phyloP scores from a whole-genome alignment of 2,888 invertebrate genomes.

The Axea sp. region DNA sequence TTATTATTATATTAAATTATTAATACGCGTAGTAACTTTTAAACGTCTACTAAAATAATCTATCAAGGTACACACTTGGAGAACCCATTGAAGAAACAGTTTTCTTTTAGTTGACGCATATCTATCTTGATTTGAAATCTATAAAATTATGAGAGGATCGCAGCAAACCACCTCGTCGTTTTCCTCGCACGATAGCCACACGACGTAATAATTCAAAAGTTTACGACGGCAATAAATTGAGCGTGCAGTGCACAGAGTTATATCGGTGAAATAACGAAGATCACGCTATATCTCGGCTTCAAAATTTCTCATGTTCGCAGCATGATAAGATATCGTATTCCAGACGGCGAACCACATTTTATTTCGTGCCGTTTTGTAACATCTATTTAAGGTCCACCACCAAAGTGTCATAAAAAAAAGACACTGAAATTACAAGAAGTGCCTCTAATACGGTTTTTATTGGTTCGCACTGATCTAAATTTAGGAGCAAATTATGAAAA shows the following conservation, averaged over 20 bases:
- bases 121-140: conserved; percentile 66
- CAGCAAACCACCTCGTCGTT: conserved; percentile 52
- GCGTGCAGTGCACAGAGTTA: conserved; percentile 62
- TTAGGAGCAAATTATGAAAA: conserved; percentile 36
- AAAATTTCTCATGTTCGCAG: conserved; percentile 61
- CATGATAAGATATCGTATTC: conserved; percentile 62
- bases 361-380: conserved; percentile 41
- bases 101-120: conserved; percentile 38
- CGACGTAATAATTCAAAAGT: conserved; percentile 68
- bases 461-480: conserved; percentile 26
- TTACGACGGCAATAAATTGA: conserved; percentile 69
- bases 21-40: no score
- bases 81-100: conserved; percentile 6
- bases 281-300: conserved; percentile 51
- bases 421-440: conserved; percentile 39
- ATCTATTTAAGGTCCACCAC: conserved; percentile 33
- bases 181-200: conserved; percentile 58
- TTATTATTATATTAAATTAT: no score
- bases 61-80: conserved; percentile 1
- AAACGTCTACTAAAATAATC: conserved; percentile 12
- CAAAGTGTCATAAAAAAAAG: conserved; percentile 38
- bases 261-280: conserved; percentile 60
- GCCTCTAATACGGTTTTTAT: conserved; percentile 35
- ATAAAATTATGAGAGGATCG: conserved; percentile 68
- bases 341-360: conserved; percentile 45